Base-by-base conservation (phyloP, 2,113 vertebrate genomes). In the Mormoops blainvillei region DNA sequence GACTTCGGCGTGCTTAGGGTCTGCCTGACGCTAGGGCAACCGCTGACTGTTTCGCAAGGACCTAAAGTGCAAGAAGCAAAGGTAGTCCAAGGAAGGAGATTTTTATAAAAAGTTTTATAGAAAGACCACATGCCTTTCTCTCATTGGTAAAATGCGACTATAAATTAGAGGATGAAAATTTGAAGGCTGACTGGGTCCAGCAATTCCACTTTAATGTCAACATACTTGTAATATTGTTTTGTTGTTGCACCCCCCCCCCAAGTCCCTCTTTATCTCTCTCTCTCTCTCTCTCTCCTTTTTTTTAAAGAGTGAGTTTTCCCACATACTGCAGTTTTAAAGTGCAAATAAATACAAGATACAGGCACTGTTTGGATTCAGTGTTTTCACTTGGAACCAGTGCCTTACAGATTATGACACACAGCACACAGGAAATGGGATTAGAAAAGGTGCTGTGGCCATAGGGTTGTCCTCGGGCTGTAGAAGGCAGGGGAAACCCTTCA, bases 381-480 rank as follows among this genome's bases (percentile, higher is more conserved):
- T 94, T 97, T 96, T 80, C 58, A 7, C 87, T 82, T 82, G 94
- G 94, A 97, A 97, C 95, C 95, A 81, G 70, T 58, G 91, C 94
- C 96, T 95, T 96, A 97, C 97, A 96, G 97, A 98, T 98, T 97
- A 98, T 98, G 97, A 98, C 97, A 98, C 89, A 89, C 76, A 65
- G 83, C 97, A 95, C 95, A 96, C 94, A 96, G 96, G 95, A 98
- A 98, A 98, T 97, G 97, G 97, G 96, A 97, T 97, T 97, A 98
- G 97, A 97, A 97, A 98, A 94, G 94, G 95, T 86, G 89, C 95
- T 70, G 93, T 97, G 97, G 97, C 97, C 95, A 95, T 94, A 52
- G 97, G 97, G 97, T 89, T 98, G 91, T 97, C 97, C 97, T 84
- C 97, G 3, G 97, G 97, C 97, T 97, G 97, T 92, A 91, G 97